Evolutionary conservation across 2,888 invertebrate genomes (phyloP).

Genomic region (Stegophylla sp.): DNA sequence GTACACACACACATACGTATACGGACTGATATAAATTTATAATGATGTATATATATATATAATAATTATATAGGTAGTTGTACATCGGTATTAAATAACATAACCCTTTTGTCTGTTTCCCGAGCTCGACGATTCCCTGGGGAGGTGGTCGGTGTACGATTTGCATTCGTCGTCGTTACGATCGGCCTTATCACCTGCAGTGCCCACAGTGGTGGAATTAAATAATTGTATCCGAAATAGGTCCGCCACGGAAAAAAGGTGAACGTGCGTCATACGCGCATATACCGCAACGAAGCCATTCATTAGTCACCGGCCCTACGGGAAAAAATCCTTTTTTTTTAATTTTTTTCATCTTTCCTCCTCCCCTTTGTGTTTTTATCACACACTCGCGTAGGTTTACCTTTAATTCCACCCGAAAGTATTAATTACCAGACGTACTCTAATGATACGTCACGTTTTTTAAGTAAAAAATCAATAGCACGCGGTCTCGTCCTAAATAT

Average conservation of each 20-base stretch:
- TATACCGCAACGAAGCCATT: slow-evolving; percentile 19
- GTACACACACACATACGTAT: background rate
- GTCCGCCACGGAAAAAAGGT: background rate
- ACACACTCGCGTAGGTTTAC: background rate
- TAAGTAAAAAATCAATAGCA: slow-evolving; percentile 37
- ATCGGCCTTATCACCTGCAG: background rate
- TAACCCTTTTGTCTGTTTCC: no score
- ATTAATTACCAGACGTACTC: slow-evolving; percentile 43
- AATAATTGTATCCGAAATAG: slow-evolving; percentile 15
- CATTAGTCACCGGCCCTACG: slow-evolving; percentile 24
- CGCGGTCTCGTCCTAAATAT: background rate
- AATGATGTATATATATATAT: no score
- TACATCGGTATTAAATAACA: no score
- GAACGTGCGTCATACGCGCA: background rate
- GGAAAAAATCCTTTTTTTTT: slow-evolving; percentile 19
- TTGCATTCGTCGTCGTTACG: slow-evolving; percentile 26
- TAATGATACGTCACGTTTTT: slow-evolving; percentile 56
- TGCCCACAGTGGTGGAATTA: slow-evolving; percentile 9
- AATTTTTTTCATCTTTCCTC: background rate
- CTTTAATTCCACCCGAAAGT: slow-evolving; percentile 21
- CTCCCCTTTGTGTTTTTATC: background rate
- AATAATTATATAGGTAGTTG: no score
- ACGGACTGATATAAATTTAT: background rate
- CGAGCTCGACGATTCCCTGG: slow-evolving; percentile 23
- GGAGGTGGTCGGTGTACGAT: slow-evolving; percentile 30